A percentile compares a stretch with the other conserved stretches of the same genome.
Conservation (phyloP, 2,888 invertebrate genomes). For the Graphium colonna region DNA sequence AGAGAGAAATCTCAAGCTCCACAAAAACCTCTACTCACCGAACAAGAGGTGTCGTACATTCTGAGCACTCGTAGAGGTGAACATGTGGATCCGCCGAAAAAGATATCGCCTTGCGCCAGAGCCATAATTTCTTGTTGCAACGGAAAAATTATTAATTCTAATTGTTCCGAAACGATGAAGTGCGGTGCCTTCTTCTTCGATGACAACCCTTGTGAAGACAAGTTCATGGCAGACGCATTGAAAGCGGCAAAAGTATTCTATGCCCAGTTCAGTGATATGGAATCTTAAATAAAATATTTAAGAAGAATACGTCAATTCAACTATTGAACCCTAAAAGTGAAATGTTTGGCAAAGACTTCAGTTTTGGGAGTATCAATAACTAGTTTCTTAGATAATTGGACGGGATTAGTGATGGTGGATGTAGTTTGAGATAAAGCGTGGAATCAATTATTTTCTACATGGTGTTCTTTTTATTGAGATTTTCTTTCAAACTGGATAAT, state of each 20-base stretch:
- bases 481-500: too few species aligned
- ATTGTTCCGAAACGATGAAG: constrained; percentile 86
- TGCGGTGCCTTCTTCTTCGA: constrained; percentile 89
- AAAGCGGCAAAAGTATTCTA: constrained; percentile 64
- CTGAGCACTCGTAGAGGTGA: constrained; percentile 43
- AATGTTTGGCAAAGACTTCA: neutral
- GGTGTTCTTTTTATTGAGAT: too few species aligned
- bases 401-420: too few species aligned
- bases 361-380: neutral
- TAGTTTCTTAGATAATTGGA: too few species aligned
- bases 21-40: constrained; percentile 47
- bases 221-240: constrained; percentile 80
- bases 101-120: constrained; percentile 84
- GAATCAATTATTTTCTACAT: too few species aligned
- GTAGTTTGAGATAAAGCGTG: too few species aligned
- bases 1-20: constrained; percentile 31
- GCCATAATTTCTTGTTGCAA: constrained; percentile 88
- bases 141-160: constrained; percentile 59
- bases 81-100: constrained; percentile 32
- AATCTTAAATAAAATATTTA: constrained; percentile 6
- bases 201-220: constrained; percentile 85
- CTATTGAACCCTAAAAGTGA: too few species aligned
- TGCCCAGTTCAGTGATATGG: constrained; percentile 46
- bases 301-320: too few species aligned
- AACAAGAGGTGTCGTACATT: constrained; percentile 57